Evolutionary conservation across 2,797 vertebrate genomes (phyloP).

Genomic region (Lepidocolaptes lacrymiger): DNA sequence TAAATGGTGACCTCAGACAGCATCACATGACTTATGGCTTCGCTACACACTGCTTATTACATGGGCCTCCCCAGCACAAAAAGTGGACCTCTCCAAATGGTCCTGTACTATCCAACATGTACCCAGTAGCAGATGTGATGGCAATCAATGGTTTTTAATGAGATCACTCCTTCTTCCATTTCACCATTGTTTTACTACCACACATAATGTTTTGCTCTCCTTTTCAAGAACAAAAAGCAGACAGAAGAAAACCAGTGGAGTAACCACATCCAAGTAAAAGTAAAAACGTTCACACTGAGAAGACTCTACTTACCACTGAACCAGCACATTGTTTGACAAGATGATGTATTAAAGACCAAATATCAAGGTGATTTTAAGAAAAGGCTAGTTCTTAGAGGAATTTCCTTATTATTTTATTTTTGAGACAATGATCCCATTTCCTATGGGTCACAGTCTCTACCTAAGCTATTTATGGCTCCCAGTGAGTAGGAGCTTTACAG

Average conservation of each 20-base stretch:
- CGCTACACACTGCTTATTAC: neutral
- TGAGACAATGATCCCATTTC: neutral
- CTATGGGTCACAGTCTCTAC: neutral
- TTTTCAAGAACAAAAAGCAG: constrained; percentile 15
- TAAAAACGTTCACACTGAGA: neutral
- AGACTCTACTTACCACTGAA: neutral
- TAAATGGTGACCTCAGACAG: neutral
- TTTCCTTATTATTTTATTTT: neutral
- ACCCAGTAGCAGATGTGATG: neutral
- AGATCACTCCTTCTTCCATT: neutral
- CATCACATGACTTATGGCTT: constrained; percentile 1
- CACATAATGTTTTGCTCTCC: neutral
- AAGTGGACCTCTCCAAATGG: neutral
- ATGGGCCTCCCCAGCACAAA: neutral
- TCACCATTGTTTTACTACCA: neutral
- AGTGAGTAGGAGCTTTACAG: neutral
- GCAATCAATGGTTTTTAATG: constrained; percentile 1
- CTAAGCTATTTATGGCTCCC: neutral
- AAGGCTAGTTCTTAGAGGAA: neutral
- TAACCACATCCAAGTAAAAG: neutral
- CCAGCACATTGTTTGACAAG: neutral
- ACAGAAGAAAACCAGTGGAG: neutral
- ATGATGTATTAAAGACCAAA: neutral
- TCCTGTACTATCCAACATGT: neutral
- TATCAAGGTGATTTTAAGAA: neutral